Conservation (phyloP, 2,888 invertebrate species). For the Griposia aprilina region DNA sequence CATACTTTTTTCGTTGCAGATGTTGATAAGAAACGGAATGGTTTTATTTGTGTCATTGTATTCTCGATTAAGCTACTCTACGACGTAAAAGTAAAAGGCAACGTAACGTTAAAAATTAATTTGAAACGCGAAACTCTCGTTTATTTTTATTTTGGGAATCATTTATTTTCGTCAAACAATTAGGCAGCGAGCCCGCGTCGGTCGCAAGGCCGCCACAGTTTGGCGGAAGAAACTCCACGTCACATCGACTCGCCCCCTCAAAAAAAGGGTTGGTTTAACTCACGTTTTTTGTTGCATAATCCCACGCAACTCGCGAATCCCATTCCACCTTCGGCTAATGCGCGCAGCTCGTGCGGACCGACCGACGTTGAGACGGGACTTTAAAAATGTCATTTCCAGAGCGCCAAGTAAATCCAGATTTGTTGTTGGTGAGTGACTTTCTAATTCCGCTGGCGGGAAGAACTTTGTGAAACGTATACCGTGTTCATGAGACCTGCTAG, state of each 20-base stretch:
- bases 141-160: constrained; percentile 89
- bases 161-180: constrained; percentile 90
- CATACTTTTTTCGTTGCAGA: constrained; percentile 59
- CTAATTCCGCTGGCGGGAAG: constrained; percentile 85
- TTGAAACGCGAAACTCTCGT: constrained; percentile 88
- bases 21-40: constrained; percentile 70
- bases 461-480: constrained; percentile 90
- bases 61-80: constrained; percentile 75
- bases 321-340: constrained; percentile 76
- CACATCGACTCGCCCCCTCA: constrained; percentile 79
- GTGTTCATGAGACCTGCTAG: constrained; percentile 86
- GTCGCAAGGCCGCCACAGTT: constrained; percentile 78
- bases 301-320: constrained; percentile 79
- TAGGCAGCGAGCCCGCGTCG: constrained; percentile 83
- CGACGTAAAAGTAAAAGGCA: constrained; percentile 78
- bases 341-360: constrained; percentile 76
- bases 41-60: constrained; percentile 70
- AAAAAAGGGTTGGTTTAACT: constrained; percentile 85
- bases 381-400: constrained; percentile 87
- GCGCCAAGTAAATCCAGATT: constrained; percentile 87
- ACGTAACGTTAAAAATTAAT: constrained; percentile 85
- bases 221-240: constrained; percentile 86
- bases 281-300: constrained; percentile 87
- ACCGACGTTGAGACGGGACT: constrained; percentile 77
- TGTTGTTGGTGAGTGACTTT: constrained; percentile 88